phyloP scores from a whole-genome alignment of 2,797 vertebrate genomes.

The Podarcis lilfordi region DNA sequence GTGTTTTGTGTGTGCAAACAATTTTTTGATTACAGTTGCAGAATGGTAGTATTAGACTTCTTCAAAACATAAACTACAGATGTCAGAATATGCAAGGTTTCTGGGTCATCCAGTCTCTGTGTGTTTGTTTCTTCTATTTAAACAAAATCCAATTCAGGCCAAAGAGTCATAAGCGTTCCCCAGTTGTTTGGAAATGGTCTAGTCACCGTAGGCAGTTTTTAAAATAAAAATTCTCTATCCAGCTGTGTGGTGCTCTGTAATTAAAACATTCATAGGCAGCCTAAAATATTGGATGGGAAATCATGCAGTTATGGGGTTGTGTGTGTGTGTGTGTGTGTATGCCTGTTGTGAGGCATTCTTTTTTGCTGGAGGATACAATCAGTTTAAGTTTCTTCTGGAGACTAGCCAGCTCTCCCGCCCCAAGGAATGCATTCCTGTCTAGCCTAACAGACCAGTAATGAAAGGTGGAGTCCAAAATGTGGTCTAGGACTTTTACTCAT shows the following conservation, averaged over 20 bases:
- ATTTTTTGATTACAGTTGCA: background rate
- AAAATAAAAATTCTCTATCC: background rate
- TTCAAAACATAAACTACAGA: background rate
- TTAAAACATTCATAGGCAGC: constrained; percentile 28
- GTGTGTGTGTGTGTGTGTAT: background rate
- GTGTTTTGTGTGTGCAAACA: too few relatives aligned
- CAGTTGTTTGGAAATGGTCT: background rate
- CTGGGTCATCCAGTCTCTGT: background rate
- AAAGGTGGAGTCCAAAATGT: constrained; percentile 1
- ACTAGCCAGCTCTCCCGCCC: constrained; percentile 40
- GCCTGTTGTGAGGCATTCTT: constrained; percentile 68
- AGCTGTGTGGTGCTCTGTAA: background rate
- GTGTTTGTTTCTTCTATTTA: background rate
- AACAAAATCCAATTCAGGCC: background rate
- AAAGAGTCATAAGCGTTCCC: background rate
- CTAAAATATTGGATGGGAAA: constrained; percentile 48
- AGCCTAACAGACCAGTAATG: constrained; percentile 16
- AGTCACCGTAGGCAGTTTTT: background rate
- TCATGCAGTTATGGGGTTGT: constrained; percentile 57
- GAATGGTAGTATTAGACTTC: background rate
- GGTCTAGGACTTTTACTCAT: background rate
- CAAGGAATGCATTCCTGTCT: constrained; percentile 65
- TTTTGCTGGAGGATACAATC: constrained; percentile 65
- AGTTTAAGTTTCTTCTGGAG: constrained; percentile 53
- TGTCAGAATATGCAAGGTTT: background rate